These are phyloP conservation scores for Nesospiza acunhae DNA, from an alignment of 2,113 vertebrate species.

Conservation along the genomic window DNA sequence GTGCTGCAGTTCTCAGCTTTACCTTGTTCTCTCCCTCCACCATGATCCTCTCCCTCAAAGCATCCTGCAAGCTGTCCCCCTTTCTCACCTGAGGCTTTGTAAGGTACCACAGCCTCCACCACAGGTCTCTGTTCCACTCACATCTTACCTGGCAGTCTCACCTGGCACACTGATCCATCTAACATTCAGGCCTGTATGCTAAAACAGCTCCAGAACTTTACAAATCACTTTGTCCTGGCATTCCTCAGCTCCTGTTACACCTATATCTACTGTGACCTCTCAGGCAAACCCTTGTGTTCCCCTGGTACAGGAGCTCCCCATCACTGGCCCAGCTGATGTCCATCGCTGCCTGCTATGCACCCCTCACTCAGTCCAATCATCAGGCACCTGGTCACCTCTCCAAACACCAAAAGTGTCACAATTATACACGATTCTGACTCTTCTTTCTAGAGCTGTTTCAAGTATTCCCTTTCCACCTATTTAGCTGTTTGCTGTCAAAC, in stretches of 20 bases:
- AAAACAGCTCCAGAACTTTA: neutral
- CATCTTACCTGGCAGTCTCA: neutral
- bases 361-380: neutral
- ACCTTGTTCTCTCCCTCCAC: neutral
- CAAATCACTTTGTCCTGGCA: neutral
- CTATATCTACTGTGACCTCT: neutral
- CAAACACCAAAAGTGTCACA: neutral
- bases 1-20: neutral
- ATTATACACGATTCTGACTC: neutral
- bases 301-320: neutral
- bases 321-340: rapidly evolving
- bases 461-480: neutral
- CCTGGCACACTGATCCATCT: neutral
- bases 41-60: neutral
- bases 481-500: neutral
- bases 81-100: rapidly evolving
- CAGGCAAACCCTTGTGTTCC: neutral
- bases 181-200: neutral
- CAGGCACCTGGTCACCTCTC: neutral
- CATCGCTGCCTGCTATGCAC: rapidly evolving
- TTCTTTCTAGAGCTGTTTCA: neutral
- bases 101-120: neutral
- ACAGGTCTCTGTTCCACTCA: rapidly evolving
- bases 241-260: neutral
- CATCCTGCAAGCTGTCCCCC: neutral